Conservation (phyloP, 1,140 invertebrate species). For the Elysia chlorotica region DNA sequence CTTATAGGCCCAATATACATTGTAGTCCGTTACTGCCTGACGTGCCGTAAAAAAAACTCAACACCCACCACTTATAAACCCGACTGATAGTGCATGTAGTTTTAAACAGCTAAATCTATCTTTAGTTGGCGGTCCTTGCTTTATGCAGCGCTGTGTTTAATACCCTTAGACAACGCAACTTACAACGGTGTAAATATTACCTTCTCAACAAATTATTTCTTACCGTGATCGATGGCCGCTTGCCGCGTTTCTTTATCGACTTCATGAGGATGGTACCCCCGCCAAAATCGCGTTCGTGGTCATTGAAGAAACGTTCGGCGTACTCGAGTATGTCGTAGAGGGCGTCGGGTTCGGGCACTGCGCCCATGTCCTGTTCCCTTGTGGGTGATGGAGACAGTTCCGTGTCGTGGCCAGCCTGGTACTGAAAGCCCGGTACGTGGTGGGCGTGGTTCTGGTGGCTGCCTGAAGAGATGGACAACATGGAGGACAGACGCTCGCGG, state of each 20-base stretch:
- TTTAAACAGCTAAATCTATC: no score
- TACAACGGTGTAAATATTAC: no score
- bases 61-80: no score
- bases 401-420: no score
- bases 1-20: no score
- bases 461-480: conserved; percentile 24
- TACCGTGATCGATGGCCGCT: conserved; percentile 34
- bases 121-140: no score
- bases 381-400: conserved; percentile 11
- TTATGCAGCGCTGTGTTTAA: no score
- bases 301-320: conserved; percentile 91
- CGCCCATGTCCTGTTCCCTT: conserved; percentile 21
- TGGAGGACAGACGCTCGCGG: conserved; percentile 12
- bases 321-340: conserved; percentile 88
- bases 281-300: conserved; percentile 78
- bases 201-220: conserved; percentile 28
- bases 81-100: no score
- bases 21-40: no score
- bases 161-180: not conserved
- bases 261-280: conserved; percentile 82
- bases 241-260: conserved; percentile 70
- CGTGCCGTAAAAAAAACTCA: no score
- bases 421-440: no score
- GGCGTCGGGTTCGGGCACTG: conserved; percentile 29
- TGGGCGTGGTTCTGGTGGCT: conserved; percentile 7